Base-by-base conservation (phyloP, 1,140 invertebrate species). In the Drosophila suzukii region DNA sequence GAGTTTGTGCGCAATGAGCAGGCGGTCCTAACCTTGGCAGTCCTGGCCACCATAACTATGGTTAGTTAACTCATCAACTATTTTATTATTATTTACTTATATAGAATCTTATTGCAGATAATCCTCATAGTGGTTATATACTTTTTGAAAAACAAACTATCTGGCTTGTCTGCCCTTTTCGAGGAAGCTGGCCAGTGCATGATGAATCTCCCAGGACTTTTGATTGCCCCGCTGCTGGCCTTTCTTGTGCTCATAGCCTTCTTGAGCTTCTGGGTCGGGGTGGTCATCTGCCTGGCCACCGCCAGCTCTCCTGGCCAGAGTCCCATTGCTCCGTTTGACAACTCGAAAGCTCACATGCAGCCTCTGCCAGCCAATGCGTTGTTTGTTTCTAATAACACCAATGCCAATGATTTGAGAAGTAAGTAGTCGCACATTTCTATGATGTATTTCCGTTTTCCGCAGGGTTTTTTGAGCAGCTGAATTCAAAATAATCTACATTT, bases 131-230 rank as follows among this genome's bases (percentile, higher is more conserved):
- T 98, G 34, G 93, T 98, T 5, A 94, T 98, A 11, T 94, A 96
- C 72, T 95, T 96, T 49, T 95, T 98, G 93, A 94, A 97, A 65
- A 96, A 96, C 83, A 94, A 96, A 72, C 95, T 98, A 2, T 94
- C 94, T 27, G 96, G 98, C 77, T 93, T 98, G 65, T 95, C 97
- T 1, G 94, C 95, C 32, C 92, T 99, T 13, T 98, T 98, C 84
- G 95, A 95, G 82, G 97, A 98, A 92, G 97, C 97, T 32, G 96
- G 97, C 10, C 94, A 96, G 70, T 98, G 97, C 89, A 93, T 99
- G 41, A 94, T 95, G 51, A 95, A 95, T 81, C 94, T 98, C 68
- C 97, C 98, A 6, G 95, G 94, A n/a, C 92, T 99, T 27, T 95
- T 98, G 81, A 93, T 98, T 20, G 97, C 98, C 88, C 98, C 98